Base-by-base conservation (phyloP, 2,113 vertebrate species). In the Chionomys nivalis region DNA sequence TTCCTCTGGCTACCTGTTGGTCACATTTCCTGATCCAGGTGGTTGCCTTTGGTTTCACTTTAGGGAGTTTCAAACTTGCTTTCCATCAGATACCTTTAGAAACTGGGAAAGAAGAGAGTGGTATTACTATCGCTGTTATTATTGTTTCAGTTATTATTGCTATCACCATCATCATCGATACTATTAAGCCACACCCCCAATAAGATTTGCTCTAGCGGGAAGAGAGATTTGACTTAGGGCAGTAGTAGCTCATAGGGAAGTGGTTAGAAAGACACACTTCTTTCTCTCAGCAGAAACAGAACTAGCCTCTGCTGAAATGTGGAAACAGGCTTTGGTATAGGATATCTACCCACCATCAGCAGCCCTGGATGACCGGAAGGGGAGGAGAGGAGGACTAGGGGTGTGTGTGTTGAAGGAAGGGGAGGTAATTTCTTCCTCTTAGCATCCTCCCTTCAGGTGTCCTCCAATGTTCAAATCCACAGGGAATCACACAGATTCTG, bases 261-360 rank as follows among this genome's bases (percentile, higher is more conserved):
- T 96, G 76, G 76, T 55, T 86, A 88, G 76, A 92, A 89, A 73
- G 21, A 66, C 92, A 94, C 28, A 92, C 93, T 96, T 97, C 94
- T 87, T 33, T 39, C 2, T 68, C 16, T 73, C 58, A 65, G 33
- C 65, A 90, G 33, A 87, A 95, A 52, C 24, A 79, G 26, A 93
- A 61, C 10, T 44, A 24, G 6, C 42, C 44, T 52, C 86, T 68
- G 31, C 66, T 24, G 19, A 82, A 82, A 47, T 68, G 66, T 52
- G 89, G 92, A 96, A 96, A 61, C 87, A 55, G 85, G 28, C 39
- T 83, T 78, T 8, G n/a, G 13, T 47, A 63, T 87, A 14, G 33
- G n/a, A 24, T 61, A 87, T 76, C 49, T 70, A 55, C 16, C 42
- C 3, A 1, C 0, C 3, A 3, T 0, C 33, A 31, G 19, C 19